Evolutionary conservation across 2,113 vertebrate species (phyloP).

Genomic region (Noctilio leporinus): DNA sequence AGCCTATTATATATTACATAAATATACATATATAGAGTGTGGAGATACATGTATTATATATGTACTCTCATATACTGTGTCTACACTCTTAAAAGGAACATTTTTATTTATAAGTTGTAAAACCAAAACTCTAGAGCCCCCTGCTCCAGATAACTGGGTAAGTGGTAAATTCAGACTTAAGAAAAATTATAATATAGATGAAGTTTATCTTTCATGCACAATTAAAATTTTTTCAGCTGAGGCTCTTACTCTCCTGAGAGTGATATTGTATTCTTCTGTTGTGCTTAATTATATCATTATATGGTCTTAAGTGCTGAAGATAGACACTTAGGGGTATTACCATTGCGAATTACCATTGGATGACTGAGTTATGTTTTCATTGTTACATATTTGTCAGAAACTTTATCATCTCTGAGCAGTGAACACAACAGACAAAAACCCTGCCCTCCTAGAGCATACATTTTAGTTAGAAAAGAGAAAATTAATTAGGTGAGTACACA

Average conservation of each 20-base stretch:
- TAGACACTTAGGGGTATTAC: background rate
- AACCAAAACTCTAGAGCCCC: background rate
- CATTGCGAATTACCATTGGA: background rate
- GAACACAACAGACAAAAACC: background rate
- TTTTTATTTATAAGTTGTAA: background rate
- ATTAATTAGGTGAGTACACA: background rate
- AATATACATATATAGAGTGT: background rate
- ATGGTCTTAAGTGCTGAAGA: background rate
- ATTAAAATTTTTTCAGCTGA: background rate
- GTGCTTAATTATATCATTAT: background rate
- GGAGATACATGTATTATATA: background rate
- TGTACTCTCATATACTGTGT: background rate
- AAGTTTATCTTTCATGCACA: background rate
- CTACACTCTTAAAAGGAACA: background rate
- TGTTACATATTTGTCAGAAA: background rate
- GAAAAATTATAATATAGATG: background rate
- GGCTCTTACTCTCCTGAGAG: background rate
- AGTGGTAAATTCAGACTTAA: background rate
- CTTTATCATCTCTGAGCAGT: background rate
- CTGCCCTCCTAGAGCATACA: background rate
- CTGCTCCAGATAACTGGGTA: background rate
- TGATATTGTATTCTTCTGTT: background rate
- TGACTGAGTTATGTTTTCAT: background rate
- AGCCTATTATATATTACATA: background rate
- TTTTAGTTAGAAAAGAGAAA: background rate